Evolutionary conservation across 2,888 invertebrate species (phyloP).

Genomic region (Choreutis nemorana): DNA sequence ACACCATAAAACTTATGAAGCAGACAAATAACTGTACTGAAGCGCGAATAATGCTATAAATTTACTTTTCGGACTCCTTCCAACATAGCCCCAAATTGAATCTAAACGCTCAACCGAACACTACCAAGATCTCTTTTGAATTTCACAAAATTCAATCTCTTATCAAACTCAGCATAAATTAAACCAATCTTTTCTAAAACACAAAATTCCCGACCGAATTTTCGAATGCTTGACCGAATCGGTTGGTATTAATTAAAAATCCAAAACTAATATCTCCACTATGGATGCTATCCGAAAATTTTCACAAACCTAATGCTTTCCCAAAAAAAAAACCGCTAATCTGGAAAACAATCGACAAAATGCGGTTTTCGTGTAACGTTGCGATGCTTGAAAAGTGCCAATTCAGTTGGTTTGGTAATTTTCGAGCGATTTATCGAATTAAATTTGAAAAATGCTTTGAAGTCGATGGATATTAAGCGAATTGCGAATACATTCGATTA

Average conservation of each 20-base stretch:
- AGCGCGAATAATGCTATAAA: constrained; percentile 46
- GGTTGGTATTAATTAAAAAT: constrained; percentile 7
- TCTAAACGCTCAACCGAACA: constrained; percentile 32
- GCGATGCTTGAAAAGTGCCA: constrained; percentile 28
- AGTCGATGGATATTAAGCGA: constrained; percentile 40
- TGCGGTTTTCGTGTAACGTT: constrained; percentile 41
- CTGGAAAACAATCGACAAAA: constrained; percentile 29
- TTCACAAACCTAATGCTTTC: constrained; percentile 4
- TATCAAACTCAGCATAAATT: constrained; percentile 30
- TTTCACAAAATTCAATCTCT: constrained; percentile 40
- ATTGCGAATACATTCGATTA: constrained; percentile 45
- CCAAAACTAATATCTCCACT: not conserved
- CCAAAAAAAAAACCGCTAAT: constrained; percentile 7
- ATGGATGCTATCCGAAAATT: not conserved
- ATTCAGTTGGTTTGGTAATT: constrained; percentile 46
- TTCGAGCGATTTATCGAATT: constrained; percentile 47
- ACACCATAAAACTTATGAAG: constrained; percentile 50
- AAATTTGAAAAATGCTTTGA: constrained; percentile 47
- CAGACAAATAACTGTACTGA: constrained; percentile 28
- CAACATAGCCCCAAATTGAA: constrained; percentile 50
- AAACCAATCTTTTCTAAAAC: constrained; percentile 10
- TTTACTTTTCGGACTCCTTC: constrained; percentile 32
- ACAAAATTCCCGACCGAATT: not conserved
- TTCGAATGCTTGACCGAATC: constrained; percentile 4
- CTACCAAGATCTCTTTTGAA: constrained; percentile 12